Percentiles rank a stretch among this genome's conserved stretches.
Evolutionary conservation across 2,113 vertebrate species (phyloP).

Genomic region (Syngnathoides biaculeatus): DNA sequence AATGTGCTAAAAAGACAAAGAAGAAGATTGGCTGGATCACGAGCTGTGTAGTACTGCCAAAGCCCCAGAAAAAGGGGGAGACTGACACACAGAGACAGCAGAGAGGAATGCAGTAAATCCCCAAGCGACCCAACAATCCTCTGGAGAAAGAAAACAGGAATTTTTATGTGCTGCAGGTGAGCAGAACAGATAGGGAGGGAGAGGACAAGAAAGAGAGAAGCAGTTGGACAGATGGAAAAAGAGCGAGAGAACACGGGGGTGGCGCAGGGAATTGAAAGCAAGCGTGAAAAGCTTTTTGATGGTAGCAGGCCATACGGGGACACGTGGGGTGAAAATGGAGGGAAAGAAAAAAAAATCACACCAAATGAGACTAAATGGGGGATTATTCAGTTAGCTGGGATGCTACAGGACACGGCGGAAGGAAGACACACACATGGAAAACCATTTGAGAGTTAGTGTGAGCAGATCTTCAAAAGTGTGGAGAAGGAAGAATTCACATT

Average conservation of each 20-base stretch:
- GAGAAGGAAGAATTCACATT: constrained; percentile 18
- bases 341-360: constrained; percentile 32
- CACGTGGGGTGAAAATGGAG: constrained; percentile 52
- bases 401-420: constrained; percentile 27
- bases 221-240: constrained; percentile 64
- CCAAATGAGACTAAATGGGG: constrained; percentile 53
- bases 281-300: constrained; percentile 61
- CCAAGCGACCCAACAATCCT: constrained; percentile 70
- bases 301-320: constrained; percentile 46
- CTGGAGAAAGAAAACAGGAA: constrained; percentile 78
- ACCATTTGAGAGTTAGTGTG: constrained; percentile 40
- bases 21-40: constrained; percentile 40
- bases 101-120: constrained; percentile 79
- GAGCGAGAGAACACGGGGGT: constrained; percentile 57
- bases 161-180: constrained; percentile 85
- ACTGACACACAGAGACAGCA: constrained; percentile 56
- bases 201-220: constrained; percentile 35
- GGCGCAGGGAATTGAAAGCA: constrained; percentile 60
- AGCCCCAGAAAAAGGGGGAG: constrained; percentile 31
- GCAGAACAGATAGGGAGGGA: constrained; percentile 61
- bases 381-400: constrained; percentile 14
- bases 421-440: constrained; percentile 39
- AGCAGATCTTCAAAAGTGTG: constrained; percentile 16
- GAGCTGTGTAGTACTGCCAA: constrained; percentile 56
- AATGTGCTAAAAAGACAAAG: constrained; percentile 65